phyloP scores from a whole-genome alignment of 1,140 invertebrate genomes.

The Pachypeltis micranthus region DNA sequence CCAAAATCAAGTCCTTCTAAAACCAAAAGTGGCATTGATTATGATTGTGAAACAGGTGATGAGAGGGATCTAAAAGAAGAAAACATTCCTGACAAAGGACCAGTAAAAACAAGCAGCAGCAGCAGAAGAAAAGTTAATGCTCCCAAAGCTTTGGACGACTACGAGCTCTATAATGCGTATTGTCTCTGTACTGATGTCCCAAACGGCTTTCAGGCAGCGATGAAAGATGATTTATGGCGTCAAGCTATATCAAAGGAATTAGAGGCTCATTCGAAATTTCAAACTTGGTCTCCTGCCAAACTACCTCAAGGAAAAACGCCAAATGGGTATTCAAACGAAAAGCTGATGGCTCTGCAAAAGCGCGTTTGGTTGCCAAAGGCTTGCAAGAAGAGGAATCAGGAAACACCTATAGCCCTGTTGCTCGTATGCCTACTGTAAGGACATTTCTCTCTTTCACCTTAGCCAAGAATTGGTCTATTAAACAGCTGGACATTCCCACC shows the following conservation, averaged over 20 bases:
- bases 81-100: too few species aligned
- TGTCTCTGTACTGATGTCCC: too few species aligned
- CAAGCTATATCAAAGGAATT: neutral
- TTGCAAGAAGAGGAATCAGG: neutral
- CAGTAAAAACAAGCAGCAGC: too few species aligned
- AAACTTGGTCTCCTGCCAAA: neutral
- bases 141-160: too few species aligned
- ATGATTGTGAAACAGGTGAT: too few species aligned
- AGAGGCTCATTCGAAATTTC: neutral
- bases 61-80: too few species aligned
- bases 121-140: too few species aligned
- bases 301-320: neutral
- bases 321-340: neutral
- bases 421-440: neutral
- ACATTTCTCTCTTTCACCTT: neutral
- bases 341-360: neutral
- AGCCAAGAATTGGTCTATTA: neutral
- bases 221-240: neutral
- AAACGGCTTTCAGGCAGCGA: too few species aligned
- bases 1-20: too few species aligned
- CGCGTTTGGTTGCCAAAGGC: neutral
- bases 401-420: neutral
- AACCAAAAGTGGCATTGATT: too few species aligned
- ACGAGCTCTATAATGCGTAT: too few species aligned
- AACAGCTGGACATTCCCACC: neutral